Evolutionary conservation across 1,140 invertebrate genomes (phyloP).

Genomic region (Achroia grisella): DNA sequence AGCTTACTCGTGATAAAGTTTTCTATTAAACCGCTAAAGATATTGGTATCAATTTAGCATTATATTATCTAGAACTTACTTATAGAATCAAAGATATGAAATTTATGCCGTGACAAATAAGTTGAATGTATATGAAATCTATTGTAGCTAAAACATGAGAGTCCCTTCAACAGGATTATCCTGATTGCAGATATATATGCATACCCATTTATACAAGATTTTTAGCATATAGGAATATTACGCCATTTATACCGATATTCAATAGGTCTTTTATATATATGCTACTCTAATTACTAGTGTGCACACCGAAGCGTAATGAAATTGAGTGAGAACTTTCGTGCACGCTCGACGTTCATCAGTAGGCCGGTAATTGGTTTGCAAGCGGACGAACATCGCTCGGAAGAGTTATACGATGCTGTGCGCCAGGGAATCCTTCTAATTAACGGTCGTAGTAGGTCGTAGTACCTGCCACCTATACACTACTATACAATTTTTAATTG

Average conservation of each 20-base stretch:
- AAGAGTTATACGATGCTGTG: constrained; percentile 24
- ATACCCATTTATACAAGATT: not conserved
- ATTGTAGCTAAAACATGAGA: constrained; percentile 2
- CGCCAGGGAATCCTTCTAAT: constrained; percentile 51
- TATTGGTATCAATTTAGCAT: no score
- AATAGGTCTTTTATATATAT: constrained; percentile 27
- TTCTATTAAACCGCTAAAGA: no score
- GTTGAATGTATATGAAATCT: no score
- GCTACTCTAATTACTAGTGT: constrained; percentile 32
- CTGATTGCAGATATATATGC: not conserved
- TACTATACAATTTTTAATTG: constrained; percentile 41
- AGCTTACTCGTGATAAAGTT: constrained; percentile 20
- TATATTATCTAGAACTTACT: no score
- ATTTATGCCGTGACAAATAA: no score
- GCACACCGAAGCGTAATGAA: constrained; percentile 37
- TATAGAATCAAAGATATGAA: no score
- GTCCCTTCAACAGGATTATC: constrained; percentile 4
- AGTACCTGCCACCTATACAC: constrained; percentile 19
- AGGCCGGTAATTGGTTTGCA: constrained; percentile 56
- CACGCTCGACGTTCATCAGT: constrained; percentile 45
- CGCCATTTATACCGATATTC: constrained; percentile 2
- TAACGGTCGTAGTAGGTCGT: constrained; percentile 43
- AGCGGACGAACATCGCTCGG: constrained; percentile 24
- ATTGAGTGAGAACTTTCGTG: constrained; percentile 47
- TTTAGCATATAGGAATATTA: no score